Evolutionary conservation across 2,888 invertebrate genomes (phyloP).

Genomic region (Papilio demoleus): DNA sequence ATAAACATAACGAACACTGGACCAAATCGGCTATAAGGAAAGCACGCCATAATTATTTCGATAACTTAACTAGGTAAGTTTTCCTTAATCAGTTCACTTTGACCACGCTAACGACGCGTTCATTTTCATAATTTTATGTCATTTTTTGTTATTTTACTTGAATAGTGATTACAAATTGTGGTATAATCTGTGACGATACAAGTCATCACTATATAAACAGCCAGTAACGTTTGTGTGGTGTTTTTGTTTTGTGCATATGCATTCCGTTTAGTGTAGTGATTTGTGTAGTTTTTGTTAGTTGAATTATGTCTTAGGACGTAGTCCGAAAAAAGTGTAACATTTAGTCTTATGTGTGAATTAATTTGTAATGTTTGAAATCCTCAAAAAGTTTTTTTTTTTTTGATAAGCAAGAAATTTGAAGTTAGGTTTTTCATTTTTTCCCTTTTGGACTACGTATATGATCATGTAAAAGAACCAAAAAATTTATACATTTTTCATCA

Average conservation of each 20-base stretch:
- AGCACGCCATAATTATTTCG: conserved; percentile 33
- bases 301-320: background rate
- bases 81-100: conserved; percentile 38
- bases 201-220: too few relatives aligned
- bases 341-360: too few relatives aligned
- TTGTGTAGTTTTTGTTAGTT: background rate
- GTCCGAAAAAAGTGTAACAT: too few relatives aligned
- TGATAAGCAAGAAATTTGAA: too few relatives aligned
- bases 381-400: too few relatives aligned
- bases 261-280: background rate
- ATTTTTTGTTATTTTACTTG: conserved; percentile 19
- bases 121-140: conserved; percentile 30
- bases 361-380: too few relatives aligned
- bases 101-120: conserved; percentile 30
- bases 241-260: background rate
- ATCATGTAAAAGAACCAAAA: too few relatives aligned
- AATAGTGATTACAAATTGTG: conserved; percentile 1
- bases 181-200: conserved; percentile 7
- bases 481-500: background rate
- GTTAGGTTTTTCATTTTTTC: too few relatives aligned
- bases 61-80: conserved; percentile 29
- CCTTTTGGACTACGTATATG: too few relatives aligned
- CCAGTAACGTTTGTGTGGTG: background rate
- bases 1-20: background rate
- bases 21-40: conserved; percentile 36